phyloP scores from a whole-genome alignment of 2,888 invertebrate species.

The Meganola albula region DNA sequence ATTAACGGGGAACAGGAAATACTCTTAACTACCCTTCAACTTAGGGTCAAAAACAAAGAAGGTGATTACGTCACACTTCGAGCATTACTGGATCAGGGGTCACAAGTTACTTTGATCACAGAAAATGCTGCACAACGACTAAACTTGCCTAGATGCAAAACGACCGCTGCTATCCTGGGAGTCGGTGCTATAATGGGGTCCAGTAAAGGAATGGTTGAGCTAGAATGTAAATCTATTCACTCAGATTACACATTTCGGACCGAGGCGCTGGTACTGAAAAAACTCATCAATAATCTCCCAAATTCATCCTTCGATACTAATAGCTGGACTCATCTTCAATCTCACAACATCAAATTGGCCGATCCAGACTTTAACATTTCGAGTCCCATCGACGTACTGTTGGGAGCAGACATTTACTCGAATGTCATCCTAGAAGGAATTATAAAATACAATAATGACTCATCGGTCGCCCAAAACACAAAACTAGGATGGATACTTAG shows the following conservation, averaged over 20 bases:
- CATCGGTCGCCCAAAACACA: constrained; percentile 5
- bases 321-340: constrained; percentile 6
- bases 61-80: constrained; percentile 6
- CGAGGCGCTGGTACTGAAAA: neutral
- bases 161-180: neutral
- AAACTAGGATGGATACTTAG: constrained; percentile 2
- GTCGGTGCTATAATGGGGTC: neutral
- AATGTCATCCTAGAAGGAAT: constrained; percentile 4
- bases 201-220: neutral
- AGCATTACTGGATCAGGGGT: constrained; percentile 10
- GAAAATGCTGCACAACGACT: constrained; percentile 9
- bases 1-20: constrained; percentile 1
- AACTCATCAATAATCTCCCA: constrained; percentile 2
- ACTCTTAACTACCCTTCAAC: constrained; percentile 3
- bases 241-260: neutral
- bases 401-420: constrained; percentile 4
- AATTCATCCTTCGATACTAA: neutral
- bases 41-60: constrained; percentile 5
- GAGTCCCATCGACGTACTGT: constrained; percentile 3
- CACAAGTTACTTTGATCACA: constrained; percentile 8
- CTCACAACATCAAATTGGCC: constrained; percentile 8
- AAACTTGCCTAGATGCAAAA: constrained; percentile 2
- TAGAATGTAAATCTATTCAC: constrained; percentile 2
- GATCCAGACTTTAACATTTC: constrained; percentile 8
- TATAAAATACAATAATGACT: constrained; percentile 1